phyloP scores from a whole-genome alignment of 2,888 invertebrate species.

The Pyrgus malvae region DNA sequence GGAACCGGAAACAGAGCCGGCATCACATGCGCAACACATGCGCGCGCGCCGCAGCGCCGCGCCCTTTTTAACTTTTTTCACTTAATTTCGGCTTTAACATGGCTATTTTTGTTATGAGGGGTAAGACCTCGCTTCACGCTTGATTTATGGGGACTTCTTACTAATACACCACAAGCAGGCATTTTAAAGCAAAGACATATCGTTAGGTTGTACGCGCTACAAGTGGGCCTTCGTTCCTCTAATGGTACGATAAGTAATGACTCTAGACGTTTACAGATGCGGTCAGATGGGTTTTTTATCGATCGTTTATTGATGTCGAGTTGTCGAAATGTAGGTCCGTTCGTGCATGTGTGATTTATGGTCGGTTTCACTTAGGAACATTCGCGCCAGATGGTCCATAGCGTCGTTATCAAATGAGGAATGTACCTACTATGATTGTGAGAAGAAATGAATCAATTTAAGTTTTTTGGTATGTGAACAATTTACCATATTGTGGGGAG shows the following conservation, averaged over 20 bases:
- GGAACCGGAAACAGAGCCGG: slow-evolving; percentile 65
- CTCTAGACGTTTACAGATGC: slow-evolving; percentile 54
- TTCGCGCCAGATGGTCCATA: slow-evolving; percentile 20
- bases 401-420: slow-evolving; percentile 21
- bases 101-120: slow-evolving; percentile 62
- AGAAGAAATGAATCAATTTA: slow-evolving; percentile 12
- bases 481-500: not conserved
- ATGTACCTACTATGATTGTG: slow-evolving; percentile 2
- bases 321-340: slow-evolving; percentile 48
- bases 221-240: slow-evolving; percentile 48
- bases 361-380: slow-evolving; percentile 23
- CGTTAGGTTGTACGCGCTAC: slow-evolving; percentile 44
- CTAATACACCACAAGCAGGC: slow-evolving; percentile 17
- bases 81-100: slow-evolving; percentile 55
- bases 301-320: slow-evolving; percentile 57
- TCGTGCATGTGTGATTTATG: slow-evolving; percentile 40
- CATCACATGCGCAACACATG: slow-evolving; percentile 75
- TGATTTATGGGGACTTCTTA: slow-evolving; percentile 57
- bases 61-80: slow-evolving; percentile 68
- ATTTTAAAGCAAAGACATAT: slow-evolving; percentile 40
- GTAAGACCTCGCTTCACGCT: slow-evolving; percentile 50
- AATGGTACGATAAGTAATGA: slow-evolving; percentile 70
- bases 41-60: slow-evolving; percentile 55
- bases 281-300: slow-evolving; percentile 50
- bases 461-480: not conserved